Base-by-base conservation (phyloP, 37 sponge, comb jelly and placozoan species). In the Agelas oroides region DNA sequence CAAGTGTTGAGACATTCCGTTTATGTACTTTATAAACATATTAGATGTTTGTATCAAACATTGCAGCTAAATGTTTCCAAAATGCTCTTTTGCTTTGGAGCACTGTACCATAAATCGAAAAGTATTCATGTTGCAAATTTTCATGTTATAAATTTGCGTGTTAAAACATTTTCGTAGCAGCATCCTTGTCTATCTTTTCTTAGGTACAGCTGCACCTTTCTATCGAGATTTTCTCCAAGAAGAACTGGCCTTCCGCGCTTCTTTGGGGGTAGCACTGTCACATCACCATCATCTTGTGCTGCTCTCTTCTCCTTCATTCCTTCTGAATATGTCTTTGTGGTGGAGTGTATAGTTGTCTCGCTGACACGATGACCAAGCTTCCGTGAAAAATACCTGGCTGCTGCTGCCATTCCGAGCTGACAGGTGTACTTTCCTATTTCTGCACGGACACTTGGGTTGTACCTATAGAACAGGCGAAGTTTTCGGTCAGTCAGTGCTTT, bases 201-300 rank as follows among this genome's bases (percentile, higher is more conserved):
- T 8, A 87, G 30, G 73, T 87, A 87, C 56, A 61, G 39, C 53
- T 87, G 81, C 68, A 87, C 73, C 64, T 62, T 71, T 24, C 36
- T 36, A 24, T 71, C 72, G 16, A 77, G 62, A 32, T 38, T 16
- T 21, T 77, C 64, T 18, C 64, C 64, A 8, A 62, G 57, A 28
- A 77, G 41, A 20, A 61, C 25, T 24, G 63, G 63, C 24, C 64
- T 31, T 20, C 62, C 64, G 21, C 64, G 19, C 40, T 77, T 77
- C 46, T 46, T 46, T 46, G 46, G 46, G 8, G 75, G 75, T 13
- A 74, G 30, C 12, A 74, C 19, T 21, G 52, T 53, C 54, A 74
- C 75, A 53, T 74, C 75, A 41, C 56, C 75, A 74, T 74, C 56
- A 14, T 53, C 75, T 37, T 40, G 21, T 23, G 55, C 56, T 23